Conservation (phyloP, 2,888 invertebrate species). For the Parelbella ahira region DNA sequence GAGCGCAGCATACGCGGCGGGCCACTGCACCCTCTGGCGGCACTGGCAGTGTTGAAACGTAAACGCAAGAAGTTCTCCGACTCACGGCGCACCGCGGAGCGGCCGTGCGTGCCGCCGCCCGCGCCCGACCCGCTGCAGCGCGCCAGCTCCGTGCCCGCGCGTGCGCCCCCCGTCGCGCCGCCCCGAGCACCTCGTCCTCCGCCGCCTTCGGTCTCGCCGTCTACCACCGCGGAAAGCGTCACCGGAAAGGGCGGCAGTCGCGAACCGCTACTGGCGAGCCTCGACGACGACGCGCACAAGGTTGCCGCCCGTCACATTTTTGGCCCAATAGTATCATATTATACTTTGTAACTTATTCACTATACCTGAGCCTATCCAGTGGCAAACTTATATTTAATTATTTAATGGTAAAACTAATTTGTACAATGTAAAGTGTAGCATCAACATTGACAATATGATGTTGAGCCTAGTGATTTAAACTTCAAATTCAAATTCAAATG, state of each 20-base stretch:
- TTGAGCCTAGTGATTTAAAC: too few species aligned
- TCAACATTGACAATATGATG: too few species aligned
- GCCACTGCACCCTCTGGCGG: slow-evolving; percentile 73
- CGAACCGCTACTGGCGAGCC: slow-evolving; percentile 83
- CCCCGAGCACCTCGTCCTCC: slow-evolving; percentile 46
- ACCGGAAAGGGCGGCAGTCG: slow-evolving; percentile 68
- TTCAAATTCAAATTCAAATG: too few species aligned
- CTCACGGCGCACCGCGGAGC: slow-evolving; percentile 80
- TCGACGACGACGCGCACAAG: slow-evolving; percentile 73
- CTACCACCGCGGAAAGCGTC: slow-evolving; percentile 29
- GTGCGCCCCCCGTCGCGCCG: slow-evolving; percentile 53
- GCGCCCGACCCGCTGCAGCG: slow-evolving; percentile 45
- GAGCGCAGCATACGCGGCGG: slow-evolving; percentile 51
- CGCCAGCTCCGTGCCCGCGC: slow-evolving; percentile 62
- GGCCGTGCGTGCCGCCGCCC: slow-evolving; percentile 42
- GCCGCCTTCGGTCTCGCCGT: slow-evolving; percentile 37
- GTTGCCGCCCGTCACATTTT: too few species aligned
- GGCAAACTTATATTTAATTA: too few species aligned
- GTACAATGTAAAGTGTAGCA: too few species aligned
- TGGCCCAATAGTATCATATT: too few species aligned
- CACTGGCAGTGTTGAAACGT: slow-evolving; percentile 87
- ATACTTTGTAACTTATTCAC: too few species aligned
- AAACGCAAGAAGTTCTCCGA: slow-evolving; percentile 92
- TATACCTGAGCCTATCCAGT: too few species aligned
- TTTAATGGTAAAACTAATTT: too few species aligned